Conservation (phyloP, 2,113 vertebrate species). For the Castor canadensis region DNA sequence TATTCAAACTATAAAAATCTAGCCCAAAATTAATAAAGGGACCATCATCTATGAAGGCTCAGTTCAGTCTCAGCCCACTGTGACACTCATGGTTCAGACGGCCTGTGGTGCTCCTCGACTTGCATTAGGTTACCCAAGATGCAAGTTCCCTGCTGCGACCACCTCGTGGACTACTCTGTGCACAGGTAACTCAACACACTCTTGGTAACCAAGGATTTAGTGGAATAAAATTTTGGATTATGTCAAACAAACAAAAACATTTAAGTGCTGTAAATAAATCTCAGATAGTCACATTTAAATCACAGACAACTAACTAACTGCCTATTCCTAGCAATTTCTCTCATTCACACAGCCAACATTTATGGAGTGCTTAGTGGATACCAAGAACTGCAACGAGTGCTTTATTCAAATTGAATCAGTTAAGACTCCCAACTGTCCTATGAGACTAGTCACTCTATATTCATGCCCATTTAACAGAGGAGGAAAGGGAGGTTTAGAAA, state of each 20-base stretch:
- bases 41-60: neutral
- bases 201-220: neutral
- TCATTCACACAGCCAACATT: neutral
- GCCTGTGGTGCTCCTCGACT: neutral
- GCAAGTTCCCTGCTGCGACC: neutral
- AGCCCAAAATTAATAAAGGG: neutral
- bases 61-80: neutral
- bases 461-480: neutral
- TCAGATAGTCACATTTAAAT: neutral
- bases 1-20: constrained; percentile 24
- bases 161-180: neutral
- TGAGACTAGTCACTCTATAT: neutral
- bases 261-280: neutral
- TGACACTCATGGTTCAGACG: neutral
- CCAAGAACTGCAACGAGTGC: neutral
- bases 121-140: neutral
- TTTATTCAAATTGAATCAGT: neutral
- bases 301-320: constrained; percentile 25
- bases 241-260: constrained; percentile 23
- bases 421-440: neutral
- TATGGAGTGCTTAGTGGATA: neutral
- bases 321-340: neutral
- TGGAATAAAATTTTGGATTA: neutral
- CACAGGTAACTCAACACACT: neutral
- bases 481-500: neutral